phyloP scores from a whole-genome alignment of 2,113 vertebrate species.

The Meriones unguiculatus region DNA sequence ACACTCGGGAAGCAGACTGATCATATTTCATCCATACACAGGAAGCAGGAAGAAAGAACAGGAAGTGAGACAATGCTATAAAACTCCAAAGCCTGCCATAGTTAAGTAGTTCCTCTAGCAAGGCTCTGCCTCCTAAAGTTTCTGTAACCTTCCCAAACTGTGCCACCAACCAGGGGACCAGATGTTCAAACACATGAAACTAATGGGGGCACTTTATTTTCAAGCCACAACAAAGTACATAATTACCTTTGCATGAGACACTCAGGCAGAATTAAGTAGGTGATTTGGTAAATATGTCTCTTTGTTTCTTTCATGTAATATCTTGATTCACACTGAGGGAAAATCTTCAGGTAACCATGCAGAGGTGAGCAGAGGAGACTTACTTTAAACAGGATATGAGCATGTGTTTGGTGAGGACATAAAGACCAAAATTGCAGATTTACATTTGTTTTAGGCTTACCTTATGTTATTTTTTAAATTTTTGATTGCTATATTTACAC shows the following conservation, averaged over 20 bases:
- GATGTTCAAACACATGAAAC: background rate
- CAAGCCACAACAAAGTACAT: background rate
- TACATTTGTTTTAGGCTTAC: background rate
- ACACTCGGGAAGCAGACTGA: background rate
- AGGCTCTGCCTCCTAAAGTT: no score
- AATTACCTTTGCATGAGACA: fast-evolving
- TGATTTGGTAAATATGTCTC: background rate
- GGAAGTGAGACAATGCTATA: no score
- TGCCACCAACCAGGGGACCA: no score
- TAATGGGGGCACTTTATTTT: background rate
- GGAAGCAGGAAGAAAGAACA: background rate
- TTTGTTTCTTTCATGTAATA: background rate
- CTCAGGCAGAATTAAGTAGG: background rate
- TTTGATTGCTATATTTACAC: background rate
- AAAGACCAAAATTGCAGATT: background rate
- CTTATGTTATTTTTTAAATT: background rate
- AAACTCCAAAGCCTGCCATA: background rate
- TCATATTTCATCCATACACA: background rate
- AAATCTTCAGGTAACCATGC: background rate
- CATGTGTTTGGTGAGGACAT: background rate
- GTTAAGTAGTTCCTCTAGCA: no score
- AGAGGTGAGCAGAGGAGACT: background rate
- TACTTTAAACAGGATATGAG: background rate
- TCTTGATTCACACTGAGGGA: background rate
- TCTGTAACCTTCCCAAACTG: background rate